Base-by-base conservation (phyloP, 2,113 vertebrate species). In the Motacilla tschutschensis region DNA sequence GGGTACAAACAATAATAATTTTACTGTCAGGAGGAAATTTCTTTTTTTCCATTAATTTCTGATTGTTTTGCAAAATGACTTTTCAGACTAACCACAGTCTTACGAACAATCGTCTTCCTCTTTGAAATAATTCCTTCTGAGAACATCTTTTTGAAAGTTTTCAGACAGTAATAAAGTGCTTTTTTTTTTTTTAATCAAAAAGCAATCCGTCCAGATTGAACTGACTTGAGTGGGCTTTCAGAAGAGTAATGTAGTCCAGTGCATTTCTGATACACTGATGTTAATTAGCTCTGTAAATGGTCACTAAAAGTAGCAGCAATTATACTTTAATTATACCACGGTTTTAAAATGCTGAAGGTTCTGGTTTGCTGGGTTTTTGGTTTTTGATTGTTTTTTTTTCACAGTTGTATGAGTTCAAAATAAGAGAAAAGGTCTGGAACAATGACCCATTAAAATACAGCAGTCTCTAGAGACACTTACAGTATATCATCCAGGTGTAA, bases 1-100 rank as follows among this genome's bases (percentile, higher is more conserved):
- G 53, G 33, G 70, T 74, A 40, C 19, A 83, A 88, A 86, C n/a
- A 87, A 47, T 75, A 86, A 64, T 35, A 81, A 67, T 71, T 67
- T 73, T 83, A 73, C 36, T 70, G 35, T 82, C 55, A 76, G 59
- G 44, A 91, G n/a, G 67, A 89, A 62, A 41, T 53, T 24, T 65
- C 28, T 46, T 12, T 50, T 71, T 63, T 81, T 60, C 22, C 1
- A 0, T 51, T 87, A 63, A 63, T 89, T 85, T 83, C 78, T 31
- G 10, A 71, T 88, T 65, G 21, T 73, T 91, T 58, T 71, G 16
- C 26, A 84, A 73, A 86, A 76, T 58, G 11, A 41, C 36, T 90
- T 76, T 75, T 73, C 51, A 65, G 59, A 40, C 51, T 76, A 79
- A 64, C 26, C 85, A 26, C 54, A 46, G 18, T 69, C 36, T 63